Base-by-base conservation (phyloP, 2,888 invertebrate genomes). In the Helicoverpa assulta region DNA sequence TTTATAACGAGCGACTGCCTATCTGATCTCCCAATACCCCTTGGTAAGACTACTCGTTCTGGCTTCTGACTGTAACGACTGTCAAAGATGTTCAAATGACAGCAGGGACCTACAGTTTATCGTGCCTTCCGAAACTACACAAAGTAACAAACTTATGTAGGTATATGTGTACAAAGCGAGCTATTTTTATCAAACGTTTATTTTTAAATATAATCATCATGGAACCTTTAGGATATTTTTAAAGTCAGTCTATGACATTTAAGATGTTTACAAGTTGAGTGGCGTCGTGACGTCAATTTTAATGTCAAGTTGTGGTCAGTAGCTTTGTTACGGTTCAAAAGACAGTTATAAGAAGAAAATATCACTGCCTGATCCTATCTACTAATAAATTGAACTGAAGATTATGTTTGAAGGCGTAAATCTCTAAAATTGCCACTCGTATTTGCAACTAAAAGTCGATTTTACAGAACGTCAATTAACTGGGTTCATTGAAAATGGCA, bases 311-410 rank as follows among this genome's bases (percentile, higher is more conserved):
- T 18, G 16, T 47, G 47, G 47, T 47, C 47, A 47, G 47, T n/a
- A n/a, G 47, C 6, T 61, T 33, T 40, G 50, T 58, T 19, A 65
- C 26, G 64, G 64, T 55, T 78, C 64, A 68, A 19, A n/a, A 50
- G 57, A 73, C 18, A 59, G 58, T 58, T 21, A 77, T 57, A 55
- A 67, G 53, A 63, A 76, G 67, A 37, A 37, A 67, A 47, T 33
- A 53, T 51, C 43, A 10, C 18, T 21, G 29, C 40, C 40, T 12
- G 40, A 10, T 7, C 0, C 7, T 40, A 40, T 40, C 0, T 40
- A 40, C n/a, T n/a, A 47, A 47, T 3, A 43, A 5, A 47, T 7
- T 6, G 12, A 16, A 1, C 16, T 16, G 16, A 43, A 16, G 16
- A 43, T 16, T 43, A 16, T 16, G 43, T 43, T 43, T 43, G 43